Evolutionary conservation across 1,140 invertebrate genomes (phyloP).

Genomic region (Brachionus asplanchnoidis): DNA sequence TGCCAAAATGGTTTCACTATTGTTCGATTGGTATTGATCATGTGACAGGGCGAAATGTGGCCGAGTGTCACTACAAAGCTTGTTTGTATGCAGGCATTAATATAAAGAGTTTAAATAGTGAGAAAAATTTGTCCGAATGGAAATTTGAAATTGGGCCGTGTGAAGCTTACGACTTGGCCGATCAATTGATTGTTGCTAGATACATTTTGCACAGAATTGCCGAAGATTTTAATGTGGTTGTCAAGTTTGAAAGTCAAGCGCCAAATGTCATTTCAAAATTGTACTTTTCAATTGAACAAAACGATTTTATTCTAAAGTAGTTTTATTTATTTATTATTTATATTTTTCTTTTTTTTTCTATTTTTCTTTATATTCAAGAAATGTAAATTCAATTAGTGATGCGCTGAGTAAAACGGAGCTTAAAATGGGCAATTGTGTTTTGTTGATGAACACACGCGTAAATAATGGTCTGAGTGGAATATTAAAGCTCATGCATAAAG

Average conservation of each 20-base stretch:
- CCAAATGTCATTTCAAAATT: not conserved
- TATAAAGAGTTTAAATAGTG: slow-evolving; percentile 82
- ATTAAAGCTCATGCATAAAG: not conserved
- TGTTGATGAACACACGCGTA: not conserved
- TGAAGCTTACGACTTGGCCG: slow-evolving; percentile 74
- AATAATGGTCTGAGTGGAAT: slow-evolving; percentile 23
- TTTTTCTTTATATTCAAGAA: not conserved
- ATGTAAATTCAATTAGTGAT: not conserved
- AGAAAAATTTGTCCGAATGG: slow-evolving; percentile 79
- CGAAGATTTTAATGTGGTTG: slow-evolving; percentile 83
- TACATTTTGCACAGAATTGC: slow-evolving; percentile 73
- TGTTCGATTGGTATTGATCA: slow-evolving; percentile 90
- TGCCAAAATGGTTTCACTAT: slow-evolving; percentile 68
- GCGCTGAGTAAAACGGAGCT: not conserved
- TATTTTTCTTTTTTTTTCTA: not conserved
- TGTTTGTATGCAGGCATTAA: slow-evolving; percentile 79
- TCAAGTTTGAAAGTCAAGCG: slow-evolving; percentile 65
- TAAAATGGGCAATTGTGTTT: not conserved
- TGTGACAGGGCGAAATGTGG: slow-evolving; percentile 73
- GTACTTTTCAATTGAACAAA: slow-evolving; percentile 9
- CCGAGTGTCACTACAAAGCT: slow-evolving; percentile 71
- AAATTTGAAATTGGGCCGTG: slow-evolving; percentile 65
- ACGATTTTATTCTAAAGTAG: not conserved
- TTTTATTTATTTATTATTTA: not conserved
- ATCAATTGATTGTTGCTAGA: slow-evolving; percentile 82